Evolutionary conservation across 2,888 invertebrate genomes (phyloP).

Genomic region (Hydriomena furcata): DNA sequence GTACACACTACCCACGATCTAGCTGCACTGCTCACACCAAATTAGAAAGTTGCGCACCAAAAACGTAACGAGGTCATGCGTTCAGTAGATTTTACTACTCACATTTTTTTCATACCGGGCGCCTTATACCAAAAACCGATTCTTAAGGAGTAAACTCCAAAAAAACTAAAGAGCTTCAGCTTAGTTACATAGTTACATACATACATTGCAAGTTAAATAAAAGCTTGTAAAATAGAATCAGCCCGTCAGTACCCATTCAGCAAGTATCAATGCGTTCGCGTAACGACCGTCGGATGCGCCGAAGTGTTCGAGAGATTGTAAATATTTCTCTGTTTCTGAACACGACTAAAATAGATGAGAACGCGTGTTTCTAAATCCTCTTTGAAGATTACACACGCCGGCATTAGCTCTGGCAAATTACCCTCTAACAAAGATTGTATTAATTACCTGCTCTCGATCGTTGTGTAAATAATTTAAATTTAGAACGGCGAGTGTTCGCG

Average conservation of each 20-base stretch:
- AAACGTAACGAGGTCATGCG: no score
- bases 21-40: no score
- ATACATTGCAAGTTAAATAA: no score
- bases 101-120: no score
- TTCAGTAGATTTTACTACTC: no score
- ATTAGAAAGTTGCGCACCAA: no score
- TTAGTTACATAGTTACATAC: no score
- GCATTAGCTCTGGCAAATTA: conserved; percentile 84
- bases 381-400: conserved; percentile 83
- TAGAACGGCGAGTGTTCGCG: conserved; percentile 68
- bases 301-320: conserved; percentile 82
- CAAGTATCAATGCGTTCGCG: conserved; percentile 71
- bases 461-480: conserved; percentile 80
- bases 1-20: no score
- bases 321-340: conserved; percentile 83
- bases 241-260: conserved; percentile 22
- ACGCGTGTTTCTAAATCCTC: conserved; percentile 83
- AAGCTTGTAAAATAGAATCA: conserved; percentile 12
- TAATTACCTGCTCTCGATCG: conserved; percentile 82
- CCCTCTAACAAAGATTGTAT: conserved; percentile 84
- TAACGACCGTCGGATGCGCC: conserved; percentile 82
- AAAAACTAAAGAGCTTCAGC: no score
- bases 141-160: no score
- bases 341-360: conserved; percentile 81
- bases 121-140: no score